Evolutionary conservation across 1,140 invertebrate species (phyloP).

Genomic region (Musca vetustissima): DNA sequence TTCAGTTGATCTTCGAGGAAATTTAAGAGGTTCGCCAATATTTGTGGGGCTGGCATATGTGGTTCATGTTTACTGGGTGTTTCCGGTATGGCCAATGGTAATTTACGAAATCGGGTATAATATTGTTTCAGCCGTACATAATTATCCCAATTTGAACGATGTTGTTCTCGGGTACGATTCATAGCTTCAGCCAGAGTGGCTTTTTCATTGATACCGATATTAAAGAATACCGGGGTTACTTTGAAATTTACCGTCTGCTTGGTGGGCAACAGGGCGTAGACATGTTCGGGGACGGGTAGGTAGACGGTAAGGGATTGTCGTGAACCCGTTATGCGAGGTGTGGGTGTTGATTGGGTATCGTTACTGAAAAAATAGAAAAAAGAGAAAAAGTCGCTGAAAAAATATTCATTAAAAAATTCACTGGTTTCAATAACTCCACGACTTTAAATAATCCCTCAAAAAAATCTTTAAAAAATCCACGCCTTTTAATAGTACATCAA

Average conservation of each 20-base stretch:
- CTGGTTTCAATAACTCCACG: too few species aligned
- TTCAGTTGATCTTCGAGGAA: constrained; percentile 63
- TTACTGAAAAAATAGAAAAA: constrained; percentile 33
- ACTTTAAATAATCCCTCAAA: too few species aligned
- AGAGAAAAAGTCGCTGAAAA: too few species aligned
- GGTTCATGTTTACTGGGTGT: constrained; percentile 53
- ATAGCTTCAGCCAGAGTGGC: constrained; percentile 86
- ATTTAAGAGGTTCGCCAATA: constrained; percentile 35
- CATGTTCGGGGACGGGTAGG: constrained; percentile 77
- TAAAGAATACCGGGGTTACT: constrained; percentile 90
- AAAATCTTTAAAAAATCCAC: too few species aligned
- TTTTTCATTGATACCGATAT: constrained; percentile 93
- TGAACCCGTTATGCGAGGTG: constrained; percentile 72
- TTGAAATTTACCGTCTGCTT: constrained; percentile 70
- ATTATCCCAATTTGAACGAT: constrained; percentile 86
- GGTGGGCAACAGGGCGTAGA: constrained; percentile 70
- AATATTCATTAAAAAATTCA: too few species aligned
- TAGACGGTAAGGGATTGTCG: constrained; percentile 72
- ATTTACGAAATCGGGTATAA: constrained; percentile 76
- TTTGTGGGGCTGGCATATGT: constrained; percentile 34
- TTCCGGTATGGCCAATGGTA: constrained; percentile 63
- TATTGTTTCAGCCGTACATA: constrained; percentile 81
- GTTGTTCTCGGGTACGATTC: constrained; percentile 79
- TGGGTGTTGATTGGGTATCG: constrained; percentile 54
- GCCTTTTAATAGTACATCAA: too few species aligned